phyloP scores from a whole-genome alignment of 1,140 invertebrate genomes.

The Drosophila santomea region DNA sequence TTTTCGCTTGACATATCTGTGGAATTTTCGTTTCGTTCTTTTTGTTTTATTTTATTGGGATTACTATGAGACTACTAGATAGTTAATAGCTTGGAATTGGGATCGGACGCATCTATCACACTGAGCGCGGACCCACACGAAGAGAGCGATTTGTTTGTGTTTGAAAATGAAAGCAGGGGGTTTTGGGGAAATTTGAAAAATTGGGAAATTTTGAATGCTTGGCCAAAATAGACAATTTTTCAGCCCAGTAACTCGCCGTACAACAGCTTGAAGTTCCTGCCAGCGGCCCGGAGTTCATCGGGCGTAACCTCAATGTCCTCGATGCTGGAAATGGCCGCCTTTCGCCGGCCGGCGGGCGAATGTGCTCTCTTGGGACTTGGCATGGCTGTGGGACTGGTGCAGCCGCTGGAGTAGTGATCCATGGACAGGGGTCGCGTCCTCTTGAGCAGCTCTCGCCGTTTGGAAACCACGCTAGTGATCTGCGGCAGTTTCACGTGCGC shows the following conservation, averaged over 20 bases:
- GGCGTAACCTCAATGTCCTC: constrained; percentile 76
- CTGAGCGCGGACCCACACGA: constrained; percentile 31
- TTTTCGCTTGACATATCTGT: constrained; percentile 45
- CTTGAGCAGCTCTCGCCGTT: constrained; percentile 67
- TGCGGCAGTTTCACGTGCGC: constrained; percentile 50
- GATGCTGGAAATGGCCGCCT: constrained; percentile 42
- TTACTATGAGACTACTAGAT: constrained; percentile 16
- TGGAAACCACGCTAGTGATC: constrained; percentile 18
- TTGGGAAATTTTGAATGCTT: constrained; percentile 47
- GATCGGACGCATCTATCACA: constrained; percentile 47
- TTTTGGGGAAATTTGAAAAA: constrained; percentile 15
- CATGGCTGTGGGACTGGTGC: constrained; percentile 51
- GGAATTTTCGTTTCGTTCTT: constrained; percentile 41
- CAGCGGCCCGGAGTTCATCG: constrained; percentile 63
- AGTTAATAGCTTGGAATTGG: constrained; percentile 13
- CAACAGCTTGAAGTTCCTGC: constrained; percentile 60
- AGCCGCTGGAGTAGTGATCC: constrained; percentile 26
- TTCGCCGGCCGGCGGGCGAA: constrained; percentile 34
- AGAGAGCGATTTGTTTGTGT: constrained; percentile 55
- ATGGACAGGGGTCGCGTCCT: constrained; percentile 64
- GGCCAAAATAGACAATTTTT: constrained; percentile 50
- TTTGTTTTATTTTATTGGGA: constrained; percentile 9
- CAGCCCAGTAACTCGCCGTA: constrained; percentile 45
- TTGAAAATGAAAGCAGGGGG: constrained; percentile 13
- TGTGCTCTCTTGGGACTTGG: constrained; percentile 62